Percentiles rank a stretch among this genome's conserved stretches.
These are phyloP conservation scores for Diogma glabrata DNA, from an alignment of 2,888 invertebrate species.

Conservation along the genomic window DNA sequence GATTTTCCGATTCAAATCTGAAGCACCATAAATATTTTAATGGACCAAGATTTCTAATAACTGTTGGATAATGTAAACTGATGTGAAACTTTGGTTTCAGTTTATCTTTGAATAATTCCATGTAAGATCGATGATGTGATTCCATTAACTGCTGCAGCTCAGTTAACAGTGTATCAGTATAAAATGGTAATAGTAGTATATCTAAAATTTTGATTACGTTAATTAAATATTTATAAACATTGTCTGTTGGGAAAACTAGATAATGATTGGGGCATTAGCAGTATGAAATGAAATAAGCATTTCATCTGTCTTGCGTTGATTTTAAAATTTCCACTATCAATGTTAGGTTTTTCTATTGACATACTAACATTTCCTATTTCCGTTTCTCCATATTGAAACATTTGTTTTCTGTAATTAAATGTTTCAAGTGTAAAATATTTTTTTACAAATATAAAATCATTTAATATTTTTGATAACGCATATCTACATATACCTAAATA, in stretches of 20 bases:
- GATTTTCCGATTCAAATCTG: neutral
- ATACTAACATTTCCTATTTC: neutral
- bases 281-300: neutral
- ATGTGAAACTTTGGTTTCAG: too few species aligned
- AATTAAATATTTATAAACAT: conserved; percentile 1
- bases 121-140: neutral
- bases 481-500: neutral
- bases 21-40: neutral
- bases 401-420: too few species aligned
- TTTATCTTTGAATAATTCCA: too few species aligned
- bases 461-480: neutral
- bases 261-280: neutral
- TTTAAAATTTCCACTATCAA: neutral
- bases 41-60: neutral
- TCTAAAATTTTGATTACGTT: neutral
- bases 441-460: too few species aligned
- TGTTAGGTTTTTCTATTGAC: neutral
- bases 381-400: too few species aligned
- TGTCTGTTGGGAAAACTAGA: neutral
- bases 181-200: neutral
- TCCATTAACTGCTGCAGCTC: neutral
- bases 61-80: neutral
- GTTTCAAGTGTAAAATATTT: too few species aligned
- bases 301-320: neutral
- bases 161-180: neutral